A percentile compares a stretch with the other conserved stretches of the same genome.
Evolutionary conservation across 2,113 vertebrate genomes (phyloP).

Genomic region (rat (Rattus norvegicus)): DNA sequence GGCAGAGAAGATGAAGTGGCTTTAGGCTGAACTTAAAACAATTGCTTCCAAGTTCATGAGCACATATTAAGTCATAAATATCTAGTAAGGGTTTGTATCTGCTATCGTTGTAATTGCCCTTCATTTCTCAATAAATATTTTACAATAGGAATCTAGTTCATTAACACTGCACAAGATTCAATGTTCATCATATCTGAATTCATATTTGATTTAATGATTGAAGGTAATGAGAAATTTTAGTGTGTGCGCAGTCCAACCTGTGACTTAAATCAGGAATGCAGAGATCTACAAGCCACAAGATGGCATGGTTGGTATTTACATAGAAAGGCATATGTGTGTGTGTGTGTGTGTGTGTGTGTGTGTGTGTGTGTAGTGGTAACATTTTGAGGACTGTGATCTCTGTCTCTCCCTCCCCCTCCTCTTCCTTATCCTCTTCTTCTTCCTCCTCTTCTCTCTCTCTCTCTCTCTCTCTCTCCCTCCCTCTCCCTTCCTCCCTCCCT

Average conservation of each 20-base stretch:
- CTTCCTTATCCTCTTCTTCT: too few relatives aligned
- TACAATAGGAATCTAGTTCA: background rate
- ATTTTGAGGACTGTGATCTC: background rate
- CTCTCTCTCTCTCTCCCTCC: background rate
- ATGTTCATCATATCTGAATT: background rate
- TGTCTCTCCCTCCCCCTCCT: too few relatives aligned
- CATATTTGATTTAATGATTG: background rate
- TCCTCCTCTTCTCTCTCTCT: background rate
- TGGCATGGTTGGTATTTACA: constrained; percentile 55
- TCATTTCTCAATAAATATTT: constrained; percentile 43
- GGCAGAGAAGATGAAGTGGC: background rate
- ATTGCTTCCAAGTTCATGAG: background rate
- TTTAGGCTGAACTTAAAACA: background rate
- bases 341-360: background rate
- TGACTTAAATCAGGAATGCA: background rate
- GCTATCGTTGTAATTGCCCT: background rate
- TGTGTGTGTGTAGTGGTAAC: background rate
- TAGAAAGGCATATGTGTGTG: background rate
- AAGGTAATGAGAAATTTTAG: background rate
- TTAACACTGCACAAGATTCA: background rate
- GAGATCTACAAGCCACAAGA: constrained; percentile 55
- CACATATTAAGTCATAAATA: background rate
- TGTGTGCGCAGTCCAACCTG: background rate
- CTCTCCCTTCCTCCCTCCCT: background rate
- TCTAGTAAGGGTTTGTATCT: background rate